A percentile compares a stretch with the other conserved stretches of the same genome.
phyloP scores from a whole-genome alignment of 2,888 invertebrate species.

The Eurytoma adleriae region DNA sequence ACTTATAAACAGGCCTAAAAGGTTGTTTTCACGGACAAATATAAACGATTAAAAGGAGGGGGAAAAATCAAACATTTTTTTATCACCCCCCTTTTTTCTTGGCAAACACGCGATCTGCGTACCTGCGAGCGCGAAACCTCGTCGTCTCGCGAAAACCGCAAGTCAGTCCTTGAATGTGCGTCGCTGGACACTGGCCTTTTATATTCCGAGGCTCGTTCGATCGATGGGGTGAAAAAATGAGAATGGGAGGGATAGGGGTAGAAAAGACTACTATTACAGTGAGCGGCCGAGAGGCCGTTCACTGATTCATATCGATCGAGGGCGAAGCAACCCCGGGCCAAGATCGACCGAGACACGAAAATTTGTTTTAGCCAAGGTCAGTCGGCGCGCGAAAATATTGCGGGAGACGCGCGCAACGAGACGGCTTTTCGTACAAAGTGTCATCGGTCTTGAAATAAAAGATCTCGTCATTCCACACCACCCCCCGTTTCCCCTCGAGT shows the following conservation, averaged over 20 bases:
- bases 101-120: conserved; percentile 18
- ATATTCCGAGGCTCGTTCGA: background rate
- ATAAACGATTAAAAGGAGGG: too few relatives aligned
- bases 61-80: background rate
- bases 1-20: too few relatives aligned
- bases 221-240: conserved; percentile 5
- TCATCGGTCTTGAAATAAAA: too few relatives aligned
- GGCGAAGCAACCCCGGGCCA: conserved; percentile 6
- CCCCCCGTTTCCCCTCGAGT: background rate
- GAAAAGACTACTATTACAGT: background rate
- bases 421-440: background rate
- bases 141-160: background rate
- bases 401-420: background rate
- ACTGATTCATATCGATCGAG: conserved; percentile 25
- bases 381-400: background rate
- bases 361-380: conserved; percentile 18
- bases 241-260: background rate
- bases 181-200: conserved; percentile 32
- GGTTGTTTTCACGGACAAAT: too few relatives aligned
- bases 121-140: background rate
- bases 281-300: conserved; percentile 31
- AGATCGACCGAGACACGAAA: conserved; percentile 5
- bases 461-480: too few relatives aligned
- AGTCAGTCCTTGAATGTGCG: background rate
- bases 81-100: background rate